Evolutionary conservation across 2,113 vertebrate species (phyloP).

Genomic region (Abramis brama): DNA sequence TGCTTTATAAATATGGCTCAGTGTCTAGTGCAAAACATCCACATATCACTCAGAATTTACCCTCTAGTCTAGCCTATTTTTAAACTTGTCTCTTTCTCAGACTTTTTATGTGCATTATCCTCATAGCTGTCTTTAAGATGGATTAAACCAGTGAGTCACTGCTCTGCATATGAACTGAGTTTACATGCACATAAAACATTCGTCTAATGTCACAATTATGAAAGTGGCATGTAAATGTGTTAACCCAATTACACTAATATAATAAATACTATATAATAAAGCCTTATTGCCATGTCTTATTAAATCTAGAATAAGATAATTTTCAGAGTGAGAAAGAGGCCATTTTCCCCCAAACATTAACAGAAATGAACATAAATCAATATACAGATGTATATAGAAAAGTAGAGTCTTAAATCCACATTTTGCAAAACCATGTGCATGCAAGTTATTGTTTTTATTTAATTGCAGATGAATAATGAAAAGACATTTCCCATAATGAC

Average conservation of each 20-base stretch:
- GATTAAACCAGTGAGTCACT: background rate
- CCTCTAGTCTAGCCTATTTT: conserved; percentile 17
- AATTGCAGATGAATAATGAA: background rate
- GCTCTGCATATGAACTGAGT: background rate
- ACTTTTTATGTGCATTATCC: background rate
- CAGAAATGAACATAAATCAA: background rate
- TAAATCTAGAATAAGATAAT: background rate
- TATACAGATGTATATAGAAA: background rate
- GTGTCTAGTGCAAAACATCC: background rate
- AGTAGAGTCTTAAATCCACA: background rate
- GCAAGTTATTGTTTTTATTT: conserved; percentile 9
- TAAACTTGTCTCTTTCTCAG: background rate
- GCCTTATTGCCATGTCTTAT: background rate
- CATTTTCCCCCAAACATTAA: background rate
- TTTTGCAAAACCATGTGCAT: background rate
- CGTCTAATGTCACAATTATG: background rate
- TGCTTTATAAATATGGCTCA: background rate
- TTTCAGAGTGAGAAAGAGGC: background rate
- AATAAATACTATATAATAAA: background rate
- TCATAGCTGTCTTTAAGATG: background rate
- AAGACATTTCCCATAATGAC: background rate
- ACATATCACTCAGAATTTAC: background rate
- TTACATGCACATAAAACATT: background rate
- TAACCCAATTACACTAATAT: background rate
- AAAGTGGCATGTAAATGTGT: background rate